phyloP scores from a whole-genome alignment of 2,888 invertebrate species.

The Dryobota labecula region DNA sequence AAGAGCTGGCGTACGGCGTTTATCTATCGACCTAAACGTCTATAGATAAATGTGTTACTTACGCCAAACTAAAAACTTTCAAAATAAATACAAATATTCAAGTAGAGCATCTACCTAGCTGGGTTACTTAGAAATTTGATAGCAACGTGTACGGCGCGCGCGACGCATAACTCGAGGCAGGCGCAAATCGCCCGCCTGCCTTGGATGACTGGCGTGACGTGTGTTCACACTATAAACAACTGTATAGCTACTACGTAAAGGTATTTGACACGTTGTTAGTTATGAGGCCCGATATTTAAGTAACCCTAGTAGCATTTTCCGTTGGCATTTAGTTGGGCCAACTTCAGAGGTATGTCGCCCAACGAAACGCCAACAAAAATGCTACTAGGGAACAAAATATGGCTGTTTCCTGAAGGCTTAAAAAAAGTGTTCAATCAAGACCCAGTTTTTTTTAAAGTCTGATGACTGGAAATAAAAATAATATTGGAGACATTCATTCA shows the following conservation, averaged over 20 bases:
- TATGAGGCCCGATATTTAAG: background rate
- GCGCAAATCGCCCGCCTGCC: constrained; percentile 79
- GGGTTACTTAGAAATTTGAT: constrained; percentile 72
- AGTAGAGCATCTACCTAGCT: constrained; percentile 65
- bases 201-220: constrained; percentile 72
- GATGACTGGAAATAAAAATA: background rate
- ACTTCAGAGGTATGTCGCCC: too few relatives aligned
- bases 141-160: constrained; percentile 73
- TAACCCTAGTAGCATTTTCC: too few relatives aligned
- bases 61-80: background rate
- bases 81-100: constrained; percentile 1
- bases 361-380: too few relatives aligned
- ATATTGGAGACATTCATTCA: background rate
- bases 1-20: too few relatives aligned
- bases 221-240: constrained; percentile 32
- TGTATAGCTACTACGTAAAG: constrained; percentile 2
- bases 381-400: too few relatives aligned
- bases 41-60: background rate
- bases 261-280: constrained; percentile 25
- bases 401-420: background rate
- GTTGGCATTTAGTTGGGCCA: too few relatives aligned
- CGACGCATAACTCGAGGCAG: constrained; percentile 74
- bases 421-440: background rate
- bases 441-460: background rate
- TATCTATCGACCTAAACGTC: background rate